Percentiles rank a stretch among this genome's conserved stretches.
Evolutionary conservation across 2,888 invertebrate genomes (phyloP).

Genomic region (Tinea semifulvella): DNA sequence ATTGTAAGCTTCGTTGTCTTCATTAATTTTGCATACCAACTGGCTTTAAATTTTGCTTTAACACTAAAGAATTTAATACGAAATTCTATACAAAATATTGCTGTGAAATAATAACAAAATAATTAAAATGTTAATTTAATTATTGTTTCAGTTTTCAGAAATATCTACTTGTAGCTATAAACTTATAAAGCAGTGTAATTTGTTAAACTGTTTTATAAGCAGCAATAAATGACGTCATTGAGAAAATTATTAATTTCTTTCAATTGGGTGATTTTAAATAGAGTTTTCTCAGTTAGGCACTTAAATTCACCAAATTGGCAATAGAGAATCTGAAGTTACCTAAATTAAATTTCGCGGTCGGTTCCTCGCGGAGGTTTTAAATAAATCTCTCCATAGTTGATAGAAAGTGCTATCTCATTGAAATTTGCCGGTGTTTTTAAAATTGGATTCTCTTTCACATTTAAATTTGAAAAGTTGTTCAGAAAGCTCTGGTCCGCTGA

Average conservation of each 20-base stretch:
- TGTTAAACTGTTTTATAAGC: too few relatives aligned
- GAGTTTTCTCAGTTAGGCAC: neutral
- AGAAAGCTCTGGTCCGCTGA: constrained; percentile 37
- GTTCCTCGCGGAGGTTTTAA: constrained; percentile 5
- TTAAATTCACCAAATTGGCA: constrained; percentile 2
- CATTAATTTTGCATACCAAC: constrained; percentile 5
- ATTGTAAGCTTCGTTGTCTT: constrained; percentile 9
- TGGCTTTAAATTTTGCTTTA: constrained; percentile 1
- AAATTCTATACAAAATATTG: too few relatives aligned
- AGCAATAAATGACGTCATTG: too few relatives aligned
- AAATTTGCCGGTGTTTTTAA: constrained; percentile 26
- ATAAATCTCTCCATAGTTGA: constrained; percentile 5
- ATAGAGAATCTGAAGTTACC: constrained; percentile 7
- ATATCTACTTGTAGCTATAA: too few relatives aligned
- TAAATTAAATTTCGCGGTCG: constrained; percentile 11
- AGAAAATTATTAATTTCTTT: neutral
- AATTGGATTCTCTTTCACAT: constrained; percentile 43
- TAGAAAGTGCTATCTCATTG: constrained; percentile 10
- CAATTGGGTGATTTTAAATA: neutral
- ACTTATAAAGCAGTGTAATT: too few relatives aligned
- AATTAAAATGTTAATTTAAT: too few relatives aligned
- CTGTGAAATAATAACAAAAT: too few relatives aligned
- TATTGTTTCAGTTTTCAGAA: too few relatives aligned
- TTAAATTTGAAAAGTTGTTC: constrained; percentile 58
- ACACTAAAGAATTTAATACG: neutral